Percentiles rank a stretch among this genome's conserved stretches.
phyloP scores from a whole-genome alignment of 1,140 invertebrate species.

The Micrasema longulum region DNA sequence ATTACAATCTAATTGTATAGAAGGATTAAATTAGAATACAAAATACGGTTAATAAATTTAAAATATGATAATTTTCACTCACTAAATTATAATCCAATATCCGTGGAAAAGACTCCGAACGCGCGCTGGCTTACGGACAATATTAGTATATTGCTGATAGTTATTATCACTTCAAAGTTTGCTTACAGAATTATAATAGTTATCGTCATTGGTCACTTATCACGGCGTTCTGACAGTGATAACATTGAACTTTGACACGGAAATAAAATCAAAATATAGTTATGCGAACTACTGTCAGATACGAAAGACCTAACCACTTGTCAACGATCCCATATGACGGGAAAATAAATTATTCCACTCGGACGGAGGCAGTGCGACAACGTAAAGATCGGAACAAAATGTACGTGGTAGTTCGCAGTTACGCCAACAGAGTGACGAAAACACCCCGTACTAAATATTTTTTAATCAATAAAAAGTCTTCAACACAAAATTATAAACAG shows the following conservation, averaged over 20 bases:
- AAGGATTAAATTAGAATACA: background rate
- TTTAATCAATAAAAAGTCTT: too few species aligned
- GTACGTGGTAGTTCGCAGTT: background rate
- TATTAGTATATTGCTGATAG: background rate
- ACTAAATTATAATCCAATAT: constrained; percentile 3
- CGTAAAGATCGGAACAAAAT: constrained; percentile 14
- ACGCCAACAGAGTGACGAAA: constrained; percentile 3
- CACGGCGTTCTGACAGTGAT: background rate
- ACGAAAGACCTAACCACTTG: background rate
- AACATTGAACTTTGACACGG: constrained; percentile 32
- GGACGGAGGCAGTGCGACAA: constrained; percentile 23
- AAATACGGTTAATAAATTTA: background rate
- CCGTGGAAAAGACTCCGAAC: background rate
- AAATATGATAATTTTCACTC: constrained; percentile 10
- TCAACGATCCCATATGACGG: background rate
- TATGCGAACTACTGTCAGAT: background rate
- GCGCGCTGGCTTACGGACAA: constrained; percentile 3
- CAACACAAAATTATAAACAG: too few species aligned
- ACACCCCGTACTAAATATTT: too few species aligned
- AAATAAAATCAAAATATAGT: constrained; percentile 7
- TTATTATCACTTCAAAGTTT: background rate
- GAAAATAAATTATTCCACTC: background rate
- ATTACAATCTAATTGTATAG: too few species aligned
- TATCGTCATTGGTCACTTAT: constrained; percentile 8
- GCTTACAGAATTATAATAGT: background rate